phyloP scores from a whole-genome alignment of 2,113 vertebrate species.

The Leucoraja erinaceus region DNA sequence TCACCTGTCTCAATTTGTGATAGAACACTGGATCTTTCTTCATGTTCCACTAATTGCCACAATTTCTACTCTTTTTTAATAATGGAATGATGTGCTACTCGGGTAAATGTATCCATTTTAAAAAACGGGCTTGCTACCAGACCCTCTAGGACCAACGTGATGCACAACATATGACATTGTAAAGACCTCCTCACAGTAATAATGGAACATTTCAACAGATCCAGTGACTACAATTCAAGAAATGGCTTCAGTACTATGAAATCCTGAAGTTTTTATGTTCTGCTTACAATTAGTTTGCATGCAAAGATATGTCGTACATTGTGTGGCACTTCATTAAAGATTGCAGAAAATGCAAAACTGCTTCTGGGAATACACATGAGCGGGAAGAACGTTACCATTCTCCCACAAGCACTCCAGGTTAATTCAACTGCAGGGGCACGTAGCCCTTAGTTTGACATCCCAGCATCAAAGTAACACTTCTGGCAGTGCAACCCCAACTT shows the following conservation, averaged over 20 bases:
- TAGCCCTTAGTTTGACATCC: no score
- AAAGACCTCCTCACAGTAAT: background rate
- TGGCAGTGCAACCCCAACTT: no score
- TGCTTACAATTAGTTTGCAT: background rate
- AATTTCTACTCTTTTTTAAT: background rate
- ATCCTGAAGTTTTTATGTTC: background rate
- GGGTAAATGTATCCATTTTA: background rate
- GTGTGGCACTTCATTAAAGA: background rate
- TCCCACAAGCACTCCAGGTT: no score
- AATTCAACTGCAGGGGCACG: no score
- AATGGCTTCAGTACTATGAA: background rate
- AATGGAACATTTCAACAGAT: background rate
- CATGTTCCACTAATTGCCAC: background rate
- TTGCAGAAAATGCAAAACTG: background rate
- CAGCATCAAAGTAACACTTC: no score
- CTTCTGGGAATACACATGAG: background rate
- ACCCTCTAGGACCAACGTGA: background rate
- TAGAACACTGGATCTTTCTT: no score
- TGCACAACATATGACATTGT: background rate
- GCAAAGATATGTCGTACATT: background rate
- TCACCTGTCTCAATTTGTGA: no score
- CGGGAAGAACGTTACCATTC: no score
- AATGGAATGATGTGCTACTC: background rate
- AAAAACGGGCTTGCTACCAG: background rate
- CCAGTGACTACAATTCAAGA: background rate